A percentile compares a stretch with the other conserved stretches of the same genome.
Conservation (phyloP, 2,797 vertebrate species). For the Hozukius guyotensis region DNA sequence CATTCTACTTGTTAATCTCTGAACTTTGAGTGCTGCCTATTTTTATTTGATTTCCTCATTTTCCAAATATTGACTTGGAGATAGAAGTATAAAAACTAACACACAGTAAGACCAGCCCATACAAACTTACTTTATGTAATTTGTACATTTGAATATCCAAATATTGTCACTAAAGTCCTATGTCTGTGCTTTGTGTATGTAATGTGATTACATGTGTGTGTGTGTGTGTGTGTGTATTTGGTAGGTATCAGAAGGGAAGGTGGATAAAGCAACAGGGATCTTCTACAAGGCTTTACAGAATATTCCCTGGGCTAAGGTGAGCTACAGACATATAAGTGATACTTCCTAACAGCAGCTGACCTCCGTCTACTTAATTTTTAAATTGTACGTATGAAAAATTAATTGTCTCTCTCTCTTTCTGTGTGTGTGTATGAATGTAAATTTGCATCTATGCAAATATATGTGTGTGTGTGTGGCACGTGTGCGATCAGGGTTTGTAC, state of each 20-base stretch:
- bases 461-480: background rate
- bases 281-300: constrained; percentile 96
- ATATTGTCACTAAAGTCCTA: constrained; percentile 17
- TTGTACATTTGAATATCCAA: constrained; percentile 23
- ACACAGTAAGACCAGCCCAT: background rate
- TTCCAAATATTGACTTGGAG: constrained; percentile 36
- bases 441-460: background rate
- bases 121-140: background rate
- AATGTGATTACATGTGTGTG: background rate
- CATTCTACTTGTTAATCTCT: background rate
- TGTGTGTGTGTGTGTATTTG: constrained; percentile 35
- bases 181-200: background rate
- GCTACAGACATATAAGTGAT: constrained; percentile 37
- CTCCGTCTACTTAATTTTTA: background rate
- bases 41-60: background rate
- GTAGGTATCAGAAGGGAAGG: constrained; percentile 89
- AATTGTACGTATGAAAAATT: background rate
- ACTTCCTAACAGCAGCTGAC: background rate
- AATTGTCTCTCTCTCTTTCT: background rate
- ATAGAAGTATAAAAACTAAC: background rate
- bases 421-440: background rate
- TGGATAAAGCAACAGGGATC: constrained; percentile 89
- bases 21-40: background rate
- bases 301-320: constrained; percentile 97
- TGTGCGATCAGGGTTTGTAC: constrained; percentile 77